These are phyloP conservation scores for Myanophis thanlyinensis DNA, from an alignment of 2,113 vertebrate species.

Conservation along the genomic window DNA sequence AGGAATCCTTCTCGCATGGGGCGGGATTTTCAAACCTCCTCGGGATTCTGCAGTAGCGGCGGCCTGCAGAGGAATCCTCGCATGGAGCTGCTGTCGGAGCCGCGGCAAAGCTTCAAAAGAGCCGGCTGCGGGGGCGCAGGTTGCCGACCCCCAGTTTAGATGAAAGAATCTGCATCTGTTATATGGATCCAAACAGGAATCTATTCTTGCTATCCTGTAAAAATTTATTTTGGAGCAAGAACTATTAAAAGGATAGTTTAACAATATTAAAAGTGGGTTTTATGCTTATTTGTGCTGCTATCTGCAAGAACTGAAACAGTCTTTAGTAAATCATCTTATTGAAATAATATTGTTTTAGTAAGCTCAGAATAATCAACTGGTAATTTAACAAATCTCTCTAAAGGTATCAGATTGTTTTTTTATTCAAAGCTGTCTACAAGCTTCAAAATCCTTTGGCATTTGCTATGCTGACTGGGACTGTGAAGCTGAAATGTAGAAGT, in stretches of 20 bases:
- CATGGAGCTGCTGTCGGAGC: no score
- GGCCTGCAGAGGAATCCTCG: no score
- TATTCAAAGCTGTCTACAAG: not conserved
- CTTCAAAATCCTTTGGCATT: not conserved
- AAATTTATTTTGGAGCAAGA: not conserved
- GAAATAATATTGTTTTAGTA: not conserved
- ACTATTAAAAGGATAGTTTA: not conserved
- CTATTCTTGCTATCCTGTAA: not conserved
- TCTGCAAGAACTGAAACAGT: no score
- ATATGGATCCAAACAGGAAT: not conserved
- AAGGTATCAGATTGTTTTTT: not conserved
- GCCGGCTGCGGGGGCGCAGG: no score
- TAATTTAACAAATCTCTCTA: not conserved
- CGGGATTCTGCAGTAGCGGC: no score
- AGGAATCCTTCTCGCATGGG: no score
- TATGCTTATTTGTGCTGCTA: not conserved
- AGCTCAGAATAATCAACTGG: not conserved
- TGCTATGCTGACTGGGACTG: not conserved
- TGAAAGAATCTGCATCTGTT: no score
- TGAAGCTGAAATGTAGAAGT: not conserved
- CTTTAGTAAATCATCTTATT: not conserved
- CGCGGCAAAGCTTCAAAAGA: no score
- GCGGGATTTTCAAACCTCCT: no score
- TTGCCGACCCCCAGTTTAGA: no score
- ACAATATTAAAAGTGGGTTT: not conserved